Percentiles rank a stretch among this genome's conserved stretches.
These are phyloP conservation scores for Sebastes diaconus DNA, from an alignment of 2,797 vertebrate genomes.

Conservation along the genomic window DNA sequence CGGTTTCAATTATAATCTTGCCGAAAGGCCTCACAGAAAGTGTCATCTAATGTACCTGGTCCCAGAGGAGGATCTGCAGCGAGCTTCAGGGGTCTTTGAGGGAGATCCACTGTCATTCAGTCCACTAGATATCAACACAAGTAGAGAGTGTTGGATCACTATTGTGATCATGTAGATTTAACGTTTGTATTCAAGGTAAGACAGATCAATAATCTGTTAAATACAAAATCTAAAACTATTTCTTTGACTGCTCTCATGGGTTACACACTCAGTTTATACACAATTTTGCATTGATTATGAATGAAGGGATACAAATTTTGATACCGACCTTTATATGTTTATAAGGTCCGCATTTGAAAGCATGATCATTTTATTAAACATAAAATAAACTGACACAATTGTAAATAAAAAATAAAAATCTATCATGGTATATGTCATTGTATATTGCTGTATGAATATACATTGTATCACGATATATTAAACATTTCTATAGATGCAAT, in stretches of 20 bases:
- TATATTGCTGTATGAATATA: neutral
- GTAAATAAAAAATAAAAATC: neutral
- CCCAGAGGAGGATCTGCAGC: constrained; percentile 38
- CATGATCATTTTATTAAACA: neutral
- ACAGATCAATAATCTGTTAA: constrained; percentile 20
- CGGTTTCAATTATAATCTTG: constrained; percentile 57
- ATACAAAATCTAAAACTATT: neutral
- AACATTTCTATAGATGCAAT: neutral
- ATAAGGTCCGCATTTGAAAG: neutral
- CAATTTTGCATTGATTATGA: neutral
- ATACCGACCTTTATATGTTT: neutral
- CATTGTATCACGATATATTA: neutral
- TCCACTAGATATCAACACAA: constrained; percentile 28
- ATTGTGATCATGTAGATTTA: neutral
- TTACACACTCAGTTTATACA: neutral
- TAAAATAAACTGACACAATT: neutral
- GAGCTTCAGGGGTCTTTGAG: constrained; percentile 32
- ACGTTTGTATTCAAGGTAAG: neutral
- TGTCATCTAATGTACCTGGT: constrained; percentile 18
- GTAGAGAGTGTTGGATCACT: neutral
- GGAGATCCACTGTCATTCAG: constrained; percentile 24
- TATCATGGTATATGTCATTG: neutral
- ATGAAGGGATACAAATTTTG: neutral
- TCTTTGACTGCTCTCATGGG: neutral
- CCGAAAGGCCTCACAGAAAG: constrained; percentile 38